These are phyloP conservation scores for Tinamus guttatus DNA, from an alignment of 2,113 vertebrate species.

Conservation along the genomic window DNA sequence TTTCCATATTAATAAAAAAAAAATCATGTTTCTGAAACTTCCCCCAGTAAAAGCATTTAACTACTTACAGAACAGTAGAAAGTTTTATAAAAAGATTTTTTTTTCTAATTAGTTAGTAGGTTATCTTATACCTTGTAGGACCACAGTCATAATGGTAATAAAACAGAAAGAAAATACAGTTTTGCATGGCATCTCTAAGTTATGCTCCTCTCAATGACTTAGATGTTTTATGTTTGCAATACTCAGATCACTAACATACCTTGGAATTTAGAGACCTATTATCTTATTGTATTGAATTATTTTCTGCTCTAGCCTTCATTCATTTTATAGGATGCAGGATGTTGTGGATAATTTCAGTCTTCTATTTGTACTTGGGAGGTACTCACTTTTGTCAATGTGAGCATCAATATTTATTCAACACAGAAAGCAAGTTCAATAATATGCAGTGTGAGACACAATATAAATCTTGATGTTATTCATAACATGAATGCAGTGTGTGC, in stretches of 20 bases:
- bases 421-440: neutral
- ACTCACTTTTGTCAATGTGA: neutral
- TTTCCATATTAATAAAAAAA: neutral
- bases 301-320: neutral
- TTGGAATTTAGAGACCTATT: neutral
- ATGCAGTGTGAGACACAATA: neutral
- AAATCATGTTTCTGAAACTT: neutral
- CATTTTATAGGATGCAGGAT: neutral
- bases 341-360: neutral
- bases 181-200: neutral
- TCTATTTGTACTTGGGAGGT: neutral
- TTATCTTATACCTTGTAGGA: neutral
- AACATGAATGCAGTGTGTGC: neutral
- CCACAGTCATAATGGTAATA: neutral
- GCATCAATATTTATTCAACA: neutral
- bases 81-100: neutral
- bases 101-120: neutral
- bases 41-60: neutral
- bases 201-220: neutral
- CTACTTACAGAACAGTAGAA: neutral
- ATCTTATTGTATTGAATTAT: neutral
- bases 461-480: neutral
- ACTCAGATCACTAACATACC: neutral
- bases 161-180: neutral
- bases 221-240: neutral